These are phyloP conservation scores for Albula goreensis DNA, from an alignment of 2,113 vertebrate genomes.

Conservation along the genomic window DNA sequence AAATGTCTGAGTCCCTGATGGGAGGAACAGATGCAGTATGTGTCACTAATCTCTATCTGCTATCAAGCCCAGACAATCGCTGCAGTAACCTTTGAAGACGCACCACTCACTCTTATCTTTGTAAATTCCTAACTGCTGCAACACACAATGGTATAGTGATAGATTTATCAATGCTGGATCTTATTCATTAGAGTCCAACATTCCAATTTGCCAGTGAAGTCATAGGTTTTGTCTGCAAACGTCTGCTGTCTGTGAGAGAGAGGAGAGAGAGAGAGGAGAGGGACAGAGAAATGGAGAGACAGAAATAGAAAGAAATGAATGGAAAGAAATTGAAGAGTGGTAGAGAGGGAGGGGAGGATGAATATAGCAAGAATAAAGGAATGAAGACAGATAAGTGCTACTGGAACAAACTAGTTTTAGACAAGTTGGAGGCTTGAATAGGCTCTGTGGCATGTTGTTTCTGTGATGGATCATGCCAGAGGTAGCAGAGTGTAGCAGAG, in stretches of 20 bases:
- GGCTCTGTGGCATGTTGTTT: too few species aligned
- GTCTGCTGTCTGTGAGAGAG: background rate
- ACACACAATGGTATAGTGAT: conserved; percentile 23
- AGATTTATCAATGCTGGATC: conserved; percentile 15
- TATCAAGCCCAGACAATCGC: background rate
- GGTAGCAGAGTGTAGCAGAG: too few species aligned
- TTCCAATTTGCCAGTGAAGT: background rate
- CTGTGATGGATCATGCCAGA: too few species aligned
- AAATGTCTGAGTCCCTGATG: background rate
- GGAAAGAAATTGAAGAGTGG: too few species aligned
- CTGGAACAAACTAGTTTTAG: too few species aligned
- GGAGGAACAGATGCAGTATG: background rate
- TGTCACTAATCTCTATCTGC: background rate
- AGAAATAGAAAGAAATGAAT: background rate
- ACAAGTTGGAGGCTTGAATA: too few species aligned
- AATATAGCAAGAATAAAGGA: too few species aligned
- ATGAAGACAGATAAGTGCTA: too few species aligned
- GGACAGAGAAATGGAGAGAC: background rate
- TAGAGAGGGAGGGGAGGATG: too few species aligned
- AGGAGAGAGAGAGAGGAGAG: background rate
- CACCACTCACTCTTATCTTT: conserved; percentile 13
- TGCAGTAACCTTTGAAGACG: background rate
- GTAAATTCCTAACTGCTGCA: conserved; percentile 15
- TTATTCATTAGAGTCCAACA: conserved; percentile 2
- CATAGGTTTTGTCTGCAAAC: background rate